phyloP scores from a whole-genome alignment of 2,113 vertebrate genomes.

The Balaenoptera acutorostrata region DNA sequence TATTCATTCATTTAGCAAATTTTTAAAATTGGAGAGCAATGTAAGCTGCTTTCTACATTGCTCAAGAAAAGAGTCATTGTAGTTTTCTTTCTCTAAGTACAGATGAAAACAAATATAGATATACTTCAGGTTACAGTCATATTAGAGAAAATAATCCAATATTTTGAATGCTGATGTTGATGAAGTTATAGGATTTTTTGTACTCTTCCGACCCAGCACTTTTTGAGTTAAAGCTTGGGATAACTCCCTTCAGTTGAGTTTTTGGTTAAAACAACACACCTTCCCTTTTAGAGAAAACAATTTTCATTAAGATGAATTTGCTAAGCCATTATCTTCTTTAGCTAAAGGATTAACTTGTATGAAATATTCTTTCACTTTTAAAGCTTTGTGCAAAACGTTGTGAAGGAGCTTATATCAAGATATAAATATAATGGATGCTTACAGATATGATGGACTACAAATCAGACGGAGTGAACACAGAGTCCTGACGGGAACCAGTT shows the following conservation, averaged over 20 bases:
- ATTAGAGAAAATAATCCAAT: not conserved
- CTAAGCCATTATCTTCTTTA: not conserved
- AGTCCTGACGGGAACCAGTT: not conserved
- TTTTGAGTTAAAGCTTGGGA: too few relatives aligned
- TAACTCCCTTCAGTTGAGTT: too few relatives aligned
- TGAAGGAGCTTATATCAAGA: not conserved
- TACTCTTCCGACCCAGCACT: too few relatives aligned
- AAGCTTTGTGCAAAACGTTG: not conserved
- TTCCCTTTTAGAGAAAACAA: too few relatives aligned
- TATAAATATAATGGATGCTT: not conserved
- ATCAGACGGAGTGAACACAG: not conserved
- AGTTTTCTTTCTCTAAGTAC: not conserved
- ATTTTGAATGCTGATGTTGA: not conserved
- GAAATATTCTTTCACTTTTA: not conserved
- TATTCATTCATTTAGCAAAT: too few relatives aligned
- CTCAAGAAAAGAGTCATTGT: not conserved
- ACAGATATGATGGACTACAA: not conserved
- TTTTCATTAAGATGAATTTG: constrained; percentile 10
- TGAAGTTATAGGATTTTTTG: too few relatives aligned
- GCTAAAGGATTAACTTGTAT: not conserved
- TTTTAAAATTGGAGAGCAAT: not conserved
- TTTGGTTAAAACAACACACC: too few relatives aligned
- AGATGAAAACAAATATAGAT: not conserved
- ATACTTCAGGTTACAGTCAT: not conserved
- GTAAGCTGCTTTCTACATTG: not conserved